Base-by-base conservation (phyloP, 1,140 invertebrate genomes). In the Ooceraea biroi region DNA sequence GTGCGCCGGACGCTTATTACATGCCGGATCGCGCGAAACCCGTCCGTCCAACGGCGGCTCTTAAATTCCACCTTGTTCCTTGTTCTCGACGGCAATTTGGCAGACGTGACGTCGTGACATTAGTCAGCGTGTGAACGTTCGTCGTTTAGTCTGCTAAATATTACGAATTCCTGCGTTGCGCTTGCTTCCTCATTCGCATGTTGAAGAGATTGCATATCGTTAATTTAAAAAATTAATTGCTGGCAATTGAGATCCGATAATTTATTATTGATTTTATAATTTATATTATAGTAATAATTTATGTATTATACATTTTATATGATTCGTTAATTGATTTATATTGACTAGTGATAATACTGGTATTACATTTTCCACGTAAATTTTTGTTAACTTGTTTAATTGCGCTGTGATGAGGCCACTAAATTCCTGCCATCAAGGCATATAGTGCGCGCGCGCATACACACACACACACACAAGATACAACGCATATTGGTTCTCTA, bases 1-100 rank as follows among this genome's bases (percentile, higher is more conserved):
- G 12, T 55, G 55, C 46, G 46, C 27, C n/a, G 57, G 50, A 22
- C 74, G 68, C 68, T 89, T 80, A 87, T 87, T 87, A 85, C 22
- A 83, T 61, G 25, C 55, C 22, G 72, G 30, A 82, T 36, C 36
- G 36, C 36, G 52, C 36, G 36, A 57, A n/a, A n/a, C 50, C 57
- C 68, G 36, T n/a, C n/a, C n/a, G n/a, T 22, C 22, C 55, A n/a
- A n/a, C n/a, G 4, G n/a, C 17, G 44, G 48, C 27, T 82, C 44
- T 82, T 73, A 73, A 82, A 12, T 19, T 44, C n/a, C 48, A n/a
- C 17, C 14, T 72, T 14, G 3, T n/a, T n/a, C n/a, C n/a, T 76
- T n/a, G 10, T 44, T 25, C 22, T 3, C 22, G 11, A 17, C 46
- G 19, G 36, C 22, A 69, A 78, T 46, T 78, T 69, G 12, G 22